Evolutionary conservation across 1,140 invertebrate genomes (phyloP).

Genomic region (Diprion similis): DNA sequence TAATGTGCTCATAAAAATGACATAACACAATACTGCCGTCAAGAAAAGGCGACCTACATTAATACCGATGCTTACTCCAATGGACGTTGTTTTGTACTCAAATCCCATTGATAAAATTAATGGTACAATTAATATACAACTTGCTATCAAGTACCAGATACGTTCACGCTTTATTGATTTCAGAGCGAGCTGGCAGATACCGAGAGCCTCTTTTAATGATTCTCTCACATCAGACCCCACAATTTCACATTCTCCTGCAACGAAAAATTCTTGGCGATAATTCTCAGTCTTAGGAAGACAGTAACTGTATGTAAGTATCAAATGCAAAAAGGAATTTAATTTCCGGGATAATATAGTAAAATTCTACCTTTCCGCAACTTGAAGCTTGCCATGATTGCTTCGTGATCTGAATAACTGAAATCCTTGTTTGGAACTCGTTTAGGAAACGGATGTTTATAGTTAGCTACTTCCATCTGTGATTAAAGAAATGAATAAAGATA

Average conservation of each 20-base stretch:
- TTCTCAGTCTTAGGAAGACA: constrained; percentile 15
- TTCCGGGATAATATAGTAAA: neutral
- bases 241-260: constrained; percentile 31
- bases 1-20: constrained; percentile 76
- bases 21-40: constrained; percentile 71
- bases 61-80: constrained; percentile 58
- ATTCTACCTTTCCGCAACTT: constrained; percentile 55
- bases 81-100: constrained; percentile 42
- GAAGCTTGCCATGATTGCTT: constrained; percentile 79
- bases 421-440: constrained; percentile 72
- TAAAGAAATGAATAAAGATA: neutral
- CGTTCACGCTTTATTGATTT: constrained; percentile 64
- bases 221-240: constrained; percentile 47
- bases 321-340: constrained; percentile 18
- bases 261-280: constrained; percentile 23
- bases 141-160: constrained; percentile 66
- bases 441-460: constrained; percentile 76
- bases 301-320: constrained; percentile 20
- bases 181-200: constrained; percentile 68
- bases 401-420: constrained; percentile 91
- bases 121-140: constrained; percentile 59
- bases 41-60: constrained; percentile 67
- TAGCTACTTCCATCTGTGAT: constrained; percentile 65
- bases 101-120: constrained; percentile 59
- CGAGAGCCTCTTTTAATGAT: constrained; percentile 68